Percentiles rank a stretch among this genome's conserved stretches.
phyloP scores from a whole-genome alignment of 2,113 vertebrate genomes.

The Datnioides undecimradiatus region DNA sequence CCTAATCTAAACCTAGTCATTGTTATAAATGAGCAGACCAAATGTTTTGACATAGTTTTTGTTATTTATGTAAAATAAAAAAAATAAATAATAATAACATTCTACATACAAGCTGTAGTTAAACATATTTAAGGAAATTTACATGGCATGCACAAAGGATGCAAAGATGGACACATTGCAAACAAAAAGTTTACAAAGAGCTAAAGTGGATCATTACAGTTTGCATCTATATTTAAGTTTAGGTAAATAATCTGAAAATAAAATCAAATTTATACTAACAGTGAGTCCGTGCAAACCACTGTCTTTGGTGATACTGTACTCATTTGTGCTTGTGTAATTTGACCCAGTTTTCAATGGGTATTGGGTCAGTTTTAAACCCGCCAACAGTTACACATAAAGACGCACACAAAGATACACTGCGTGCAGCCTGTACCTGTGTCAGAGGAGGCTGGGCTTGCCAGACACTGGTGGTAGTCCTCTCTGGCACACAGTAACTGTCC shows the following conservation, averaged over 20 bases:
- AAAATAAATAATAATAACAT: too few species aligned
- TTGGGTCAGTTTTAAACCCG: background rate
- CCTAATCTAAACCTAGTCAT: too few species aligned
- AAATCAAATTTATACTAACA: too few species aligned
- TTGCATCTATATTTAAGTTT: too few species aligned
- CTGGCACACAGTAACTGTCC: slow-evolving; percentile 94
- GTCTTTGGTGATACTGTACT: too few species aligned
- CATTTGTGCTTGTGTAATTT: too few species aligned
- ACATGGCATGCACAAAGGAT: background rate
- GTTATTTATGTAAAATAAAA: background rate
- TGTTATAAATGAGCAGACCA: too few species aligned
- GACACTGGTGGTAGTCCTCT: slow-evolving; percentile 91
- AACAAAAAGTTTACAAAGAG: background rate
- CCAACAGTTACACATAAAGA: background rate
- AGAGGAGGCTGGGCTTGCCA: slow-evolving; percentile 89
- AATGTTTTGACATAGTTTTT: background rate
- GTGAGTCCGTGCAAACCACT: too few species aligned
- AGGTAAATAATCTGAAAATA: too few species aligned
- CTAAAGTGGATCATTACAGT: too few species aligned
- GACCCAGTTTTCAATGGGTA: background rate
- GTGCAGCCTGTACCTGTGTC: slow-evolving; percentile 88
- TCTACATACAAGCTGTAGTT: too few species aligned
- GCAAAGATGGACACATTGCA: background rate
- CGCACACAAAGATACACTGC: background rate
- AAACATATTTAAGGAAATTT: too few species aligned